Percentiles rank a stretch among this genome's conserved stretches.
phyloP scores from a whole-genome alignment of 2,888 invertebrate genomes.

The Leucania comma region DNA sequence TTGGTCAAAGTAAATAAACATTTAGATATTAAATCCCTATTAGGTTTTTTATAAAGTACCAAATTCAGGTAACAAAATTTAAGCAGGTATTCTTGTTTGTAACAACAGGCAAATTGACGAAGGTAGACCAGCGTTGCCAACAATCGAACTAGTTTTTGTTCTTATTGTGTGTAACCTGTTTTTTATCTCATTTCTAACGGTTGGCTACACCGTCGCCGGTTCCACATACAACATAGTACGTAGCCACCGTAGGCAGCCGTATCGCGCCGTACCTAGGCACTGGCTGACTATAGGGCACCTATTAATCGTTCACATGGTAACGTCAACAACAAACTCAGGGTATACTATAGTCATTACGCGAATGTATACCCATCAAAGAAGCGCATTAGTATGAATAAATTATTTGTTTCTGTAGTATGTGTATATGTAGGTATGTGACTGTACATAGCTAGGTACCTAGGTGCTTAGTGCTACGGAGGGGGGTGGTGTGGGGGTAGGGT shows the following conservation, averaged over 20 bases:
- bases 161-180: conserved; percentile 59
- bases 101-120: conserved; percentile 28
- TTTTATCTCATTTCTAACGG: conserved; percentile 78
- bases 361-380: conserved; percentile 68
- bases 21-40: neutral
- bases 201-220: conserved; percentile 74
- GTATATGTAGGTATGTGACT: conserved; percentile 39
- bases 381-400: conserved; percentile 81
- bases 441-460: conserved; percentile 67
- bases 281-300: conserved; percentile 56
- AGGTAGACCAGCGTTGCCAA: conserved; percentile 46
- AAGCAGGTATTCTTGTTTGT: conserved; percentile 3
- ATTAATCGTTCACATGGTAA: conserved; percentile 82
- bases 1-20: neutral
- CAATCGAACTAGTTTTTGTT: conserved; percentile 67
- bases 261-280: conserved; percentile 80
- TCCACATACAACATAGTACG: conserved; percentile 63
- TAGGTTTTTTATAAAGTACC: conserved; percentile 24
- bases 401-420: conserved; percentile 65
- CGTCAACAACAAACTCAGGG: conserved; percentile 78
- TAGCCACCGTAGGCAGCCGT: conserved; percentile 63
- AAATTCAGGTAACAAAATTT: conserved; percentile 41
- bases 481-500: conserved; percentile 70
- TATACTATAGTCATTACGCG: conserved; percentile 65
- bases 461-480: conserved; percentile 62